Base-by-base conservation (phyloP, 2,797 vertebrate genomes). In the Protonibea diacanthus region DNA sequence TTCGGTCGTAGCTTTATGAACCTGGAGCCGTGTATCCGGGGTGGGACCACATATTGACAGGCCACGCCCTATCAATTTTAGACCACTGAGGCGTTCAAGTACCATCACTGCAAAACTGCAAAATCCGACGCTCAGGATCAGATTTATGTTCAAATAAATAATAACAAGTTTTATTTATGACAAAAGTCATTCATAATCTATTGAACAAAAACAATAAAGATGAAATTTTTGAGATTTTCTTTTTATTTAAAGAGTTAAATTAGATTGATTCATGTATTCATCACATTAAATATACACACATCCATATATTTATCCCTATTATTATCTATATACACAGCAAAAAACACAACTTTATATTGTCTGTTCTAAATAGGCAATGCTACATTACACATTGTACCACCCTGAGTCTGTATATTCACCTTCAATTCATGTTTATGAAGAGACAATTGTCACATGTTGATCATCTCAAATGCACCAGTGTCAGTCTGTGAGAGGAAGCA, bases 1-100 rank as follows among this genome's bases (percentile, higher is more conserved):
- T 53, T 38, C 11, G n/a, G 42, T 55, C 17, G 4, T 1, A 25
- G 2, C 10, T 79, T 88, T 3, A 74, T 51, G 9, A 61, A 48
- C 0, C 6, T 33, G 1, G 6, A 10, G 23, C 13, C 5, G 5
- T 3, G 18, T 51, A 20, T 88, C 74, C 49, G 57, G 82, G 87
- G 87, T 58, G 77, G 77, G 3, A 60, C 57, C 27, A 77, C 1
- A 15, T 10, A 0, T 0, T 20, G 1, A 27, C 2, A 78, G 45
- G 17, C 80, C 85, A 71, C 82, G 75, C 85, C 87, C 59, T 1
- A 4, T 23, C 0, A 18, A 57, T 15, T 79, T 77, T 33, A 81
- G 2, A 23, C 68, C 27, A 20, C 8, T 56, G 74, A 55, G 18
- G 8, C 20, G 20, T 83, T 82, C 15, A 69, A 0, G 49, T 21